A percentile compares a stretch with the other conserved stretches of the same genome.
These are phyloP conservation scores for Aix galericulata DNA, from an alignment of 2,113 vertebrate genomes.

Conservation along the genomic window DNA sequence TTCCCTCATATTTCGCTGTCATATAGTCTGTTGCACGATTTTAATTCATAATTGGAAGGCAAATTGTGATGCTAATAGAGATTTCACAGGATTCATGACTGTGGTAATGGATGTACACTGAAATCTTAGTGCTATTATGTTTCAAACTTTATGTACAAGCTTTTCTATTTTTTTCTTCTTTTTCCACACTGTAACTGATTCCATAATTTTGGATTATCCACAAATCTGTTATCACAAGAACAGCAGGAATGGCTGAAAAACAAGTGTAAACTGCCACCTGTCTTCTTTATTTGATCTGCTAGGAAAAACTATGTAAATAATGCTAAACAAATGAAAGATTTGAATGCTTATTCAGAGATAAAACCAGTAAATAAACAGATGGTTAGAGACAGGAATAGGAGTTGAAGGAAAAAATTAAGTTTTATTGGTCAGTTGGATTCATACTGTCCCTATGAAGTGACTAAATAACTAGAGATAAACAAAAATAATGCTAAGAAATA, in stretches of 20 bases:
- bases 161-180: conserved; percentile 6
- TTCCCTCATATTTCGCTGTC: background rate
- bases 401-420: background rate
- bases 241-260: conserved; percentile 8
- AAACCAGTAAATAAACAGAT: background rate
- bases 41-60: background rate
- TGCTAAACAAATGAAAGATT: conserved; percentile 12
- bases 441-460: background rate
- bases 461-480: background rate
- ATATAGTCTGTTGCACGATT: background rate
- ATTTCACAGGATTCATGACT: background rate
- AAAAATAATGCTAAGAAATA: background rate
- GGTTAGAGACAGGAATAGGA: background rate
- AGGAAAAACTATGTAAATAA: conserved; percentile 37
- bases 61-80: background rate
- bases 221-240: conserved; percentile 25
- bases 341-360: background rate
- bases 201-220: conserved; percentile 20
- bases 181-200: background rate
- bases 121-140: background rate
- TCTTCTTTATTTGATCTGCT: background rate
- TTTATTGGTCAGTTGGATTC: background rate
- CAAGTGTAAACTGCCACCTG: background rate
- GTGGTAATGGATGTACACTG: background rate
- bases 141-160: background rate